Conservation (phyloP, 2,113 vertebrate genomes). For the Prunella fulvescens region DNA sequence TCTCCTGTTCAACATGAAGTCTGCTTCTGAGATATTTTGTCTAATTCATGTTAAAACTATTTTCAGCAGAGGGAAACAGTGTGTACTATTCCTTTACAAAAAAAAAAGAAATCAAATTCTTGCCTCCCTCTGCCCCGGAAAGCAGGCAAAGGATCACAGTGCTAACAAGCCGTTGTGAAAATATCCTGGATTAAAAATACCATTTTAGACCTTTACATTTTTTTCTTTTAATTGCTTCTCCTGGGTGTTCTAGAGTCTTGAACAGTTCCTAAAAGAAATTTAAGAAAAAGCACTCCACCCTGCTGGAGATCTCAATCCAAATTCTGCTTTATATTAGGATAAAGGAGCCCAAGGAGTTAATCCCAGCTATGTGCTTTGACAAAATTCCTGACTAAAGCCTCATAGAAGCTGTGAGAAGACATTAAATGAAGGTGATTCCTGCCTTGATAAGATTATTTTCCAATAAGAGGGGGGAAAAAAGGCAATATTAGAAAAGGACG, state of each 20-base stretch:
- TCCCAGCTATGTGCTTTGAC: background rate
- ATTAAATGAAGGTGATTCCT: conserved; percentile 28
- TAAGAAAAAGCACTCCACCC: background rate
- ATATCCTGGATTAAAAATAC: background rate
- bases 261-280: background rate
- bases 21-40: background rate
- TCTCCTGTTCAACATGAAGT: background rate
- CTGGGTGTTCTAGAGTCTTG: background rate
- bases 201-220: background rate
- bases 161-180: background rate
- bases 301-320: background rate
- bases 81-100: background rate
- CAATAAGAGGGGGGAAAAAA: background rate
- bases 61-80: background rate
- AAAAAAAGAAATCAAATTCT: background rate
- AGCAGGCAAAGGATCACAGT: background rate
- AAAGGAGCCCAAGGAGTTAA: conserved; percentile 2
- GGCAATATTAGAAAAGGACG: background rate
- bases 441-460: conserved; percentile 19
- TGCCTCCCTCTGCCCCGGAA: background rate
- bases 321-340: background rate
- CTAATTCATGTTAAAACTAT: background rate
- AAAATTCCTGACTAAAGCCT: background rate
- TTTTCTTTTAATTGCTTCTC: background rate
- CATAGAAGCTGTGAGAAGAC: background rate